Percentiles rank a stretch among this genome's conserved stretches.
phyloP scores from a whole-genome alignment of 1,140 invertebrate species.

The Lepidurus packardi region DNA sequence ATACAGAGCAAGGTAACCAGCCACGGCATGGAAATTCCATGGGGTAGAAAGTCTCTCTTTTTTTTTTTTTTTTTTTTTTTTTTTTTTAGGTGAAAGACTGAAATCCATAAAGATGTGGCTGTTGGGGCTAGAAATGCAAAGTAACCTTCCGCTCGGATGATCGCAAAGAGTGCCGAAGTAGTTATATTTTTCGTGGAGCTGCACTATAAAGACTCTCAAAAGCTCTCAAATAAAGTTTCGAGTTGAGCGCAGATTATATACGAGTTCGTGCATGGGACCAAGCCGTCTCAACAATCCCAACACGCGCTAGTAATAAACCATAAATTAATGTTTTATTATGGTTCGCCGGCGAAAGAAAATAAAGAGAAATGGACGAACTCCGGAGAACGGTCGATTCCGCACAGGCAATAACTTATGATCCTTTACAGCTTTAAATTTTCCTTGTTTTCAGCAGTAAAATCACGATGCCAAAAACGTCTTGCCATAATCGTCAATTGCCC shows the following conservation, averaged over 20 bases:
- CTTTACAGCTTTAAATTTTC: background rate
- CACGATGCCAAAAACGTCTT: background rate
- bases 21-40: background rate
- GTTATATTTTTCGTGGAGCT: slow-evolving; percentile 20
- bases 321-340: slow-evolving; percentile 20
- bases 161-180: slow-evolving; percentile 18
- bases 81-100: background rate
- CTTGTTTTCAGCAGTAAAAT: background rate
- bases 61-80: background rate
- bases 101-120: slow-evolving; percentile 22
- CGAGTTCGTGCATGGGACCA: slow-evolving; percentile 17
- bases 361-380: background rate
- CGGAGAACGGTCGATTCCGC: background rate
- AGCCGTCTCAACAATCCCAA: background rate
- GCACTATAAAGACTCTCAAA: background rate
- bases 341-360: background rate
- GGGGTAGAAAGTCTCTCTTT: background rate
- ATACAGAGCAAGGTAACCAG: slow-evolving; percentile 9
- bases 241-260: slow-evolving; percentile 8
- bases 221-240: slow-evolving; percentile 11
- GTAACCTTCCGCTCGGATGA: slow-evolving; percentile 20
- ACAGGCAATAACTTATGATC: slow-evolving; percentile 12
- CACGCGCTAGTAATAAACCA: slow-evolving; percentile 17
- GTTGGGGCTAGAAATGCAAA: slow-evolving; percentile 18
- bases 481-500: background rate